These are phyloP conservation scores for Saguinus imperator DNA, from an alignment of 2,113 vertebrate species.

Conservation along the genomic window DNA sequence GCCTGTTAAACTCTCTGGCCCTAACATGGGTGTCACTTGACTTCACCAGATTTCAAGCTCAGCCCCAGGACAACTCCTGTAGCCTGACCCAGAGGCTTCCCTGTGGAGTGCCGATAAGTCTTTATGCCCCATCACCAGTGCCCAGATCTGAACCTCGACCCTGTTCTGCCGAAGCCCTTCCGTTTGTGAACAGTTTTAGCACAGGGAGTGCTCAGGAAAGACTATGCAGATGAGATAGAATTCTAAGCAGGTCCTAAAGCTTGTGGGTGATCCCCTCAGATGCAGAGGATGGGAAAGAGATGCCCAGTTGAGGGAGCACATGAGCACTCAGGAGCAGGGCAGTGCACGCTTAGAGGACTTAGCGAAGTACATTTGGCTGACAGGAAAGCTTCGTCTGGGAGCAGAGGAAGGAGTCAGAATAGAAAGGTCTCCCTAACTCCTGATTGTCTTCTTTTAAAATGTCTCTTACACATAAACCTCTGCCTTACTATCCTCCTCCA, in stretches of 20 bases:
- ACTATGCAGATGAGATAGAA: neutral
- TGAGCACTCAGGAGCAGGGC: neutral
- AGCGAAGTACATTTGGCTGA: neutral
- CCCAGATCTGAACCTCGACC: neutral
- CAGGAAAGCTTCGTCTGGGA: neutral
- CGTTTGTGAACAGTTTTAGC: neutral
- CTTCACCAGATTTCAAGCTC: neutral
- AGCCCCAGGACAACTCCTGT: neutral
- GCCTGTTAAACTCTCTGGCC: neutral
- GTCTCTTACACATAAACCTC: neutral
- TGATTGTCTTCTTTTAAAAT: neutral
- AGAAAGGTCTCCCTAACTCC: neutral
- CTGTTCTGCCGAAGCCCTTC: neutral
- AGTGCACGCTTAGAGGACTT: neutral
- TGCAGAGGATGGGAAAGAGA: neutral
- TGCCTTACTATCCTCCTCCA: neutral
- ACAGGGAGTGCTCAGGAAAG: neutral
- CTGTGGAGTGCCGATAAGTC: neutral
- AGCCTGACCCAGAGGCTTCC: no score
- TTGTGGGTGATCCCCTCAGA: neutral
- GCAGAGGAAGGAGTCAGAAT: neutral
- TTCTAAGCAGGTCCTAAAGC: neutral
- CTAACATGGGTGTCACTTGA: neutral
- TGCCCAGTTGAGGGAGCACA: fast-evolving
- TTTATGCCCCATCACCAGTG: neutral